phyloP scores from a whole-genome alignment of 1,140 invertebrate species.

The Bombus difficillimus region DNA sequence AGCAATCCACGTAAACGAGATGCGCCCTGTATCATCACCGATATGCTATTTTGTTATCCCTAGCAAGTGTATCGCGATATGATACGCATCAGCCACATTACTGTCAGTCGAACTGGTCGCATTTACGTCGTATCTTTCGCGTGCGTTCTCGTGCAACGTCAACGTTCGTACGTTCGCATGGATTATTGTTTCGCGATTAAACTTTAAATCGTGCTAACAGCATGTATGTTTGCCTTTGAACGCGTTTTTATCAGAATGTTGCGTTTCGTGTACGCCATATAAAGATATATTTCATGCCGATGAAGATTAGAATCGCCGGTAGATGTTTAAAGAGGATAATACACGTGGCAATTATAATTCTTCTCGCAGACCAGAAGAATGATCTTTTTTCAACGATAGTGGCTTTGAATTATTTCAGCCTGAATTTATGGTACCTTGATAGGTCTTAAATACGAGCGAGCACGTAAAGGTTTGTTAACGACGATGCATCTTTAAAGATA shows the following conservation, averaged over 20 bases:
- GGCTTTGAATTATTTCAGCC: background rate
- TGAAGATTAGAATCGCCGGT: background rate
- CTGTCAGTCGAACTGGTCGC: conserved; percentile 53
- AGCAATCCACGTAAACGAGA: conserved; percentile 21
- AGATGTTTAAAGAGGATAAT: background rate
- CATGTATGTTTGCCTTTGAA: background rate
- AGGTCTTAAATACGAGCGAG: too few species aligned
- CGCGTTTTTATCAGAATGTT: background rate
- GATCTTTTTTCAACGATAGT: background rate
- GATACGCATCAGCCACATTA: conserved; percentile 52
- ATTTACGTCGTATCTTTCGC: background rate
- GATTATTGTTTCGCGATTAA: conserved; percentile 2
- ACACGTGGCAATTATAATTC: background rate
- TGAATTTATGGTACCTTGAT: too few species aligned
- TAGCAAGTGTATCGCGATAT: conserved; percentile 8
- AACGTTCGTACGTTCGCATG: background rate
- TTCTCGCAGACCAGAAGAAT: background rate
- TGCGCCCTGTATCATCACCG: conserved; percentile 52
- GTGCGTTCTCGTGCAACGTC: background rate
- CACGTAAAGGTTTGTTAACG: background rate
- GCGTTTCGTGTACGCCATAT: too few species aligned
- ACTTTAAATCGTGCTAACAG: background rate
- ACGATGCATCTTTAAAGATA: background rate
- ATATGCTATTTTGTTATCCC: conserved; percentile 51
- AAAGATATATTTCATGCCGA: background rate